phyloP scores from a whole-genome alignment of 2,797 vertebrate species.

The Peromyscus aztecus region DNA sequence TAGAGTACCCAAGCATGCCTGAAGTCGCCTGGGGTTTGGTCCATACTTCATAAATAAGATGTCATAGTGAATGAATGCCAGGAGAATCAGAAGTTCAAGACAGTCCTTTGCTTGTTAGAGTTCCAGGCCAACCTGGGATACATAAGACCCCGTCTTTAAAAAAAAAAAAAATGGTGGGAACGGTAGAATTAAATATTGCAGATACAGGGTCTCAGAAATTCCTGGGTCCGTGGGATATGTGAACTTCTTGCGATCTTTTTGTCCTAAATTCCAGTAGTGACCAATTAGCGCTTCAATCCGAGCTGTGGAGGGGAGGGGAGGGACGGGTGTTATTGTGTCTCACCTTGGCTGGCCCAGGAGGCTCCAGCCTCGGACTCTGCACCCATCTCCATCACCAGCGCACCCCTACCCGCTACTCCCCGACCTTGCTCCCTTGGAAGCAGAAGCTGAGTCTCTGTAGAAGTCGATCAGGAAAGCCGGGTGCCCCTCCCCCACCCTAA shows the following conservation, averaged over 20 bases:
- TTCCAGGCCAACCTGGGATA: not conserved
- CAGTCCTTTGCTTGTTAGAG: not conserved
- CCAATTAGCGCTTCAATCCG: not conserved
- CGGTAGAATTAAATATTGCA: not conserved
- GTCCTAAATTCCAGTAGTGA: conserved; percentile 4
- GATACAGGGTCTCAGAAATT: conserved; percentile 21
- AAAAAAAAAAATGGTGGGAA: too few species aligned
- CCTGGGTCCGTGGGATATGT: not conserved
- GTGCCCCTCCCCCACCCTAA: not conserved
- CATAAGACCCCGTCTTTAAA: not conserved
- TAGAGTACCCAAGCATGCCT: not conserved
- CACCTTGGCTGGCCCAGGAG: not conserved
- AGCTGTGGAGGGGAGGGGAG: not conserved
- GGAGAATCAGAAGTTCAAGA: not conserved
- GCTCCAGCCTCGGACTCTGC: not conserved
- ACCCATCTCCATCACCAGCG: too few species aligned
- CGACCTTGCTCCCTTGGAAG: not conserved
- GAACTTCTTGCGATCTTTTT: not conserved
- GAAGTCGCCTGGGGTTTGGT: not conserved
- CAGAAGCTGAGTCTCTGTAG: not conserved
- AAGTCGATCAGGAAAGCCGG: not conserved
- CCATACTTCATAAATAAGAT: not conserved
- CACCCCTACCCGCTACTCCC: not conserved
- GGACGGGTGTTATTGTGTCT: too few species aligned
- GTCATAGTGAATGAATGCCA: not conserved